Percentiles rank a stretch among this genome's conserved stretches.
phyloP scores from a whole-genome alignment of 2,797 vertebrate species.

The Spondyliosoma cantharus region DNA sequence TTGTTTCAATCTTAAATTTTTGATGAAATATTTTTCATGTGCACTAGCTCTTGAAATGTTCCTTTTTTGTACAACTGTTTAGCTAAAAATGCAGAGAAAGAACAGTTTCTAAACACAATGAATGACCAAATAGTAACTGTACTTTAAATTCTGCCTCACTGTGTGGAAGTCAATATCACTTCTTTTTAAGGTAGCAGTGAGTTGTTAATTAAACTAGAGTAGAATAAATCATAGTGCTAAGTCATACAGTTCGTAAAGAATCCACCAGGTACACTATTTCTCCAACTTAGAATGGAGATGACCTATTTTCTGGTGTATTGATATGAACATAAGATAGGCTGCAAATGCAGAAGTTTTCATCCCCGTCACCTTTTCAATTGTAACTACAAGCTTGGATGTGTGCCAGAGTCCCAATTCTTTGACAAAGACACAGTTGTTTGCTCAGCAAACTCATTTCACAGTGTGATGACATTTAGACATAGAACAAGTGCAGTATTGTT shows the following conservation, averaged over 20 bases:
- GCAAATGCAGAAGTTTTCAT: conserved; percentile 8
- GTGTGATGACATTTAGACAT: conserved; percentile 48
- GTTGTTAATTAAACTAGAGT: background rate
- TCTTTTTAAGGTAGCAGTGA: conserved; percentile 5
- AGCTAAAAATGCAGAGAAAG: conserved; percentile 70
- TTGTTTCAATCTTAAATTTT: conserved; percentile 68
- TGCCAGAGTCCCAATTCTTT: conserved; percentile 44
- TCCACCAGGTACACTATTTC: background rate
- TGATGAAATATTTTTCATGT: conserved; percentile 79
- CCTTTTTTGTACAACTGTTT: conserved; percentile 75
- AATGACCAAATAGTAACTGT: conserved; percentile 76
- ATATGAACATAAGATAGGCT: background rate
- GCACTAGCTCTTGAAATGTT: conserved; percentile 76
- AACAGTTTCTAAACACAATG: conserved; percentile 63
- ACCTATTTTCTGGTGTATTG: background rate
- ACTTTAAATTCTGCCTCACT: conserved; percentile 12
- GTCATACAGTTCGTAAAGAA: background rate
- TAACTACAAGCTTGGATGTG: conserved; percentile 19
- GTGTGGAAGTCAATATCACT: conserved; percentile 61
- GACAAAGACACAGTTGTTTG: conserved; percentile 75
- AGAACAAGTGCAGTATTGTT: conserved; percentile 69
- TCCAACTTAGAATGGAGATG: background rate
- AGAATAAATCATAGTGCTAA: background rate
- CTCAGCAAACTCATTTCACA: conserved; percentile 49
- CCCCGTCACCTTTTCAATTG: conserved; percentile 20